phyloP scores from a whole-genome alignment of 92 coral and sea anemone genomes.

The Palythoa grandis region DNA sequence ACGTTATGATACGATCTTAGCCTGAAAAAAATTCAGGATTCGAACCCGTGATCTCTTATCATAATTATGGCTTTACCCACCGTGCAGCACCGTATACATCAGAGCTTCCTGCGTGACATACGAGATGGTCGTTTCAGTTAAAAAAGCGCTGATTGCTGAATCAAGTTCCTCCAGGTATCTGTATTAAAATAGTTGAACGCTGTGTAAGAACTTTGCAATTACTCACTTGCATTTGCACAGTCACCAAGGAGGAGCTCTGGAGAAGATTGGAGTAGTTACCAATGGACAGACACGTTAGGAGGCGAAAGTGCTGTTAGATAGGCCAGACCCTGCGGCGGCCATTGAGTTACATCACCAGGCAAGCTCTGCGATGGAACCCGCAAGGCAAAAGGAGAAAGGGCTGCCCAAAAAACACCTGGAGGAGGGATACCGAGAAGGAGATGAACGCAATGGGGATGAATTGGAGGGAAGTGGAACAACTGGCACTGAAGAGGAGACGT shows the following conservation, averaged over 20 bases:
- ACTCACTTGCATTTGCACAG: not conserved
- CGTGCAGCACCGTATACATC: slow-evolving; percentile 74
- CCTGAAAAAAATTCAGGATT: too few relatives aligned
- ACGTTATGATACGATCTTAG: too few relatives aligned
- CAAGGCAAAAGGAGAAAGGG: too few relatives aligned
- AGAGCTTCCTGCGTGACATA: slow-evolving; percentile 75
- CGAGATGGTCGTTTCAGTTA: slow-evolving; percentile 58
- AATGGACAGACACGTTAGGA: not conserved
- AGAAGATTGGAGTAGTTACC: not conserved
- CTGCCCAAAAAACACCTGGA: too few relatives aligned
- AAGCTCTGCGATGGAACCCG: too few relatives aligned
- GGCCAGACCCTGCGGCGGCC: too few relatives aligned
- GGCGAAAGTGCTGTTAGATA: too few relatives aligned
- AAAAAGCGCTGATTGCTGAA: slow-evolving; percentile 63
- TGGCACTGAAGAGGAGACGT: too few relatives aligned
- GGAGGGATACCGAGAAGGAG: too few relatives aligned
- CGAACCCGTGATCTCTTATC: not conserved
- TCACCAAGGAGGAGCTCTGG: not conserved
- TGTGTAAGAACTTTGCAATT: not conserved
- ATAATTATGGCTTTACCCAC: slow-evolving; percentile 25
- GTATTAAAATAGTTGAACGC: not conserved
- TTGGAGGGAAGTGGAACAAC: too few relatives aligned
- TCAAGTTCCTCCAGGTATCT: slow-evolving; percentile 81
- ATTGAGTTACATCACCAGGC: too few relatives aligned
- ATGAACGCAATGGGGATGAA: too few relatives aligned